Evolutionary conservation across 2,797 vertebrate genomes (phyloP), one percentile per base, ranked within the genome.

Genomic region (Channa striata): DNA sequence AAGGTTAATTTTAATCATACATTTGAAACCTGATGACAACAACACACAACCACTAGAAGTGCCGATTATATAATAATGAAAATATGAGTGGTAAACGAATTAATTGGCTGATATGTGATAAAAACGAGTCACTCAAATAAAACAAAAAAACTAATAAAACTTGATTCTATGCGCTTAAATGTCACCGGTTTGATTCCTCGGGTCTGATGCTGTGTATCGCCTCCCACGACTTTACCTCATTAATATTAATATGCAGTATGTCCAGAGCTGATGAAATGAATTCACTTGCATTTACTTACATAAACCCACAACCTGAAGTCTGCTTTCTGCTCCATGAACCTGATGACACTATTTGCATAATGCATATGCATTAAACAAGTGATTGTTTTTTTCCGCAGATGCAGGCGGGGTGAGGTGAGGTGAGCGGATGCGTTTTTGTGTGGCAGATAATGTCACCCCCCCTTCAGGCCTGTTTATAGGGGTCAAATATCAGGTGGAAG

Each of bases 341-440:
- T 51, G 68, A 51, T 81, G 70, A 69, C 67, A 39, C 43, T 1
- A 78, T 89, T 84, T 86, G 68, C 82, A 88, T 83, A 81, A 90
- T 80, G 62, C 72, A 78, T 75, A 65, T 85, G 79, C 63, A 82
- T 59, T 56, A 25, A 4, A 47, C 23, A 49, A 23, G 14, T 57
- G 60, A 63, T 23, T 56, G 52, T 52, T 23, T 30, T 59, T 14
- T 33, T 14, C 43, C 60, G 54, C 47, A 76, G 61, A 50, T 59
- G 43, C 67, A 59, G 36, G 48, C 8, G 2, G 64, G 59, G 30
- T 39, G 49, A 60, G 68, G 30, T 39, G 49, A 60, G 68, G 51
- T 67, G 77, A 68, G 73, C 46, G 40, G 73, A 61, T 72, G 74
- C 44, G 5, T 61, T 64, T 77, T 1, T 25, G 49, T 16, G 68